These are phyloP conservation scores for Acomys russatus DNA, from an alignment of 2,797 vertebrate species.

Conservation along the genomic window DNA sequence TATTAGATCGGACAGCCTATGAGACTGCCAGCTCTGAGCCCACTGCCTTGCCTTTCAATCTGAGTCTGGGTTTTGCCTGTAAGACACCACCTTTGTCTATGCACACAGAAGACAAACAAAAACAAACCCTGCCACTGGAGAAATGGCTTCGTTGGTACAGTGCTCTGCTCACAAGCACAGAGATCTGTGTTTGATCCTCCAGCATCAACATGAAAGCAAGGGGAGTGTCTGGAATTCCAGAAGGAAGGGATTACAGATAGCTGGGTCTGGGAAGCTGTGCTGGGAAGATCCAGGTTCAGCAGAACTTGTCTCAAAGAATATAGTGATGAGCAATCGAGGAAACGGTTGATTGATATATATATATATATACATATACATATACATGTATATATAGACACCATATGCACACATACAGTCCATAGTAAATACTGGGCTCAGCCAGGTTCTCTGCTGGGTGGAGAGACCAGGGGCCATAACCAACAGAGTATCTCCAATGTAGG, in stretches of 20 bases:
- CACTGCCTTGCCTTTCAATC: background rate
- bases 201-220: background rate
- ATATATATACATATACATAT: no score
- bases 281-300: background rate
- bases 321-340: background rate
- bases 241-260: background rate
- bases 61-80: background rate
- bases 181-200: background rate
- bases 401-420: background rate
- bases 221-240: background rate
- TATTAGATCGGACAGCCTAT: no score
- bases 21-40: background rate
- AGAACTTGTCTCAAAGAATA: background rate
- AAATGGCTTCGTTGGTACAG: background rate
- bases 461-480: background rate
- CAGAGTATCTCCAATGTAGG: background rate
- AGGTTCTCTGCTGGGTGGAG: background rate
- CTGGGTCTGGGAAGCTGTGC: background rate
- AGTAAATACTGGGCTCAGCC: background rate
- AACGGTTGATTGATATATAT: background rate
- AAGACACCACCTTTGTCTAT: background rate
- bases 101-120: background rate
- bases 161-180: background rate
- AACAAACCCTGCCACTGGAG: background rate
- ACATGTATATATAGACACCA: no score